Percentiles rank a stretch among this genome's conserved stretches.
These are phyloP conservation scores for Xestoiulus laeticollis DNA, from an alignment of 2,888 invertebrate genomes.

Conservation along the genomic window DNA sequence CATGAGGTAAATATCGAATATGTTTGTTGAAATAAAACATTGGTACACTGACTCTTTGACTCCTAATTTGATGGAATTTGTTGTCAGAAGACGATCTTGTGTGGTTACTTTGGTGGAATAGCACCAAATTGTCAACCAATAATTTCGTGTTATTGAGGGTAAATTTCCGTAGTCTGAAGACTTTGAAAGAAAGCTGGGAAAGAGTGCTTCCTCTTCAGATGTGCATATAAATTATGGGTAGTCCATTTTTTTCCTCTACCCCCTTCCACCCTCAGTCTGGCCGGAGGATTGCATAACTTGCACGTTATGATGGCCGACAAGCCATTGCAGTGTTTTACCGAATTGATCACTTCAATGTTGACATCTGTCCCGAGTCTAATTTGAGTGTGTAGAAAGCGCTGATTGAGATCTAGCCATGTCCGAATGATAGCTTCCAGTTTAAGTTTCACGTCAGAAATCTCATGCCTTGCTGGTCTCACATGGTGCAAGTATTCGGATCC, in stretches of 20 bases:
- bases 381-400: not conserved
- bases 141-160: too few relatives aligned
- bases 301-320: conserved; percentile 17
- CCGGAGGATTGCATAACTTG: conserved; percentile 32
- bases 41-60: too few relatives aligned
- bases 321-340: not conserved
- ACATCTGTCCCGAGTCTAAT: not conserved
- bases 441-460: not conserved
- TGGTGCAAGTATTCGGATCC: not conserved
- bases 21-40: too few relatives aligned
- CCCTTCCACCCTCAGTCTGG: conserved; percentile 11
- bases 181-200: not conserved
- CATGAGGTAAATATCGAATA: too few relatives aligned
- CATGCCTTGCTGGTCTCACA: too few relatives aligned
- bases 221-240: not conserved
- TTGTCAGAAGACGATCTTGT: too few relatives aligned
- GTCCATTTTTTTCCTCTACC: not conserved
- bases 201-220: conserved; percentile 12
- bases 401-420: conserved; percentile 10
- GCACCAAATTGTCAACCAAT: too few relatives aligned
- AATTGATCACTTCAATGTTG: not conserved
- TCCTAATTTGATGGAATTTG: too few relatives aligned
- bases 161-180: too few relatives aligned
- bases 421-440: not conserved
- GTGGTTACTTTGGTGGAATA: too few relatives aligned